Conservation (phyloP, 2,888 invertebrate species). For the Leucophora obtusa region DNA sequence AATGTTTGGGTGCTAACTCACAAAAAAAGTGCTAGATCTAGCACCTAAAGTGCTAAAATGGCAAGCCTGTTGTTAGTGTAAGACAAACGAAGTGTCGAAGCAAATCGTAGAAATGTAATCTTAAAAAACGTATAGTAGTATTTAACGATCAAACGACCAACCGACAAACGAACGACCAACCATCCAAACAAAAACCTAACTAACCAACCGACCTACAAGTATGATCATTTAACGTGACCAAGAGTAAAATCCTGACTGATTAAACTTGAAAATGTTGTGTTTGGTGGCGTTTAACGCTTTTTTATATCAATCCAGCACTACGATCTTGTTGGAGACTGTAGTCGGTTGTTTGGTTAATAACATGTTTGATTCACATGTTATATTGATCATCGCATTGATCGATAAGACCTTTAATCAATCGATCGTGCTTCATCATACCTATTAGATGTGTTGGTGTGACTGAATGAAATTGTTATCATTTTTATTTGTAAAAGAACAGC, state of each 20-base stretch:
- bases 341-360: conserved; percentile 21
- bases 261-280: conserved; percentile 39
- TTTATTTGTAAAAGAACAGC: conserved; percentile 33
- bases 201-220: conserved; percentile 42
- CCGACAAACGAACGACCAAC: conserved; percentile 26
- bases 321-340: conserved; percentile 28
- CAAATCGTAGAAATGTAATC: conserved; percentile 21
- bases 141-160: conserved; percentile 39
- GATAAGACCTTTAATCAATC: conserved; percentile 50
- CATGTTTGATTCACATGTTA: background rate
- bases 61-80: no score
- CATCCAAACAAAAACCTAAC: conserved; percentile 40
- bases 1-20: no score
- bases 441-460: background rate
- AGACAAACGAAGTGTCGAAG: conserved; percentile 4
- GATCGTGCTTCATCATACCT: conserved; percentile 24
- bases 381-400: conserved; percentile 40
- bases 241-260: background rate
- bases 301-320: conserved; percentile 8
- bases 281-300: conserved; percentile 44
- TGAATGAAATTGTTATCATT: conserved; percentile 44
- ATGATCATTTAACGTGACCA: conserved; percentile 30
- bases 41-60: no score
- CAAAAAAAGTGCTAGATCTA: no score
- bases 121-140: conserved; percentile 16